Conservation (phyloP, 2,888 invertebrate species). For the Drosophila paramelanica region DNA sequence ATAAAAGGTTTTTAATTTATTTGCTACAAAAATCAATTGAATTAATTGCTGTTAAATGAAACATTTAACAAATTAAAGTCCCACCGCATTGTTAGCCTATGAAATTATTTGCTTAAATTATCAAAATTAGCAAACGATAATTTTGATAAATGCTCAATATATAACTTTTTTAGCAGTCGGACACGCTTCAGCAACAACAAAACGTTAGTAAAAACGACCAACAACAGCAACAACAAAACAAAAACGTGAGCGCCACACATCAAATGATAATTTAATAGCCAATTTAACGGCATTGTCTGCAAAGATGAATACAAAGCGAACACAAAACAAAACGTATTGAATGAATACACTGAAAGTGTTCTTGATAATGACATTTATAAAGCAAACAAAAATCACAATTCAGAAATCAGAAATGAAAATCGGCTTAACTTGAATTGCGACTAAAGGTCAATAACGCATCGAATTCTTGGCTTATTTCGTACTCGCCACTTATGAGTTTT, state of each 20-base stretch:
- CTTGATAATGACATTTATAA: conserved; percentile 65
- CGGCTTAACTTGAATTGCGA: conserved; percentile 7
- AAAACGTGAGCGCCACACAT: conserved; percentile 47
- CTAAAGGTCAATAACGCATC: conserved; percentile 55
- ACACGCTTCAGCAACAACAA: conserved; percentile 54
- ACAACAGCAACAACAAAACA: not conserved
- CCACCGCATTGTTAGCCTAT: conserved; percentile 3
- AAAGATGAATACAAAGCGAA: conserved; percentile 42
- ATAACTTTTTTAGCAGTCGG: conserved; percentile 14
- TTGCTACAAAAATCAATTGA: not conserved
- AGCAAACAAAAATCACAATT: conserved; percentile 28
- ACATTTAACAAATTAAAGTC: conserved; percentile 31
- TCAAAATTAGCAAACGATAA: conserved; percentile 12
- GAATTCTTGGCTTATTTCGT: conserved; percentile 44
- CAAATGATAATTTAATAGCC: conserved; percentile 75
- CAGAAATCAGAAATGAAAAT: conserved; percentile 6
- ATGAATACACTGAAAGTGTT: conserved; percentile 48
- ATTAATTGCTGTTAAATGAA: conserved; percentile 8
- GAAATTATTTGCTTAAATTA: conserved; percentile 2
- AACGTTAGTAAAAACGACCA: conserved; percentile 2
- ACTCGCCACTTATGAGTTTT: conserved; percentile 17
- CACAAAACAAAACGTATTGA: conserved; percentile 7
- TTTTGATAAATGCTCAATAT: conserved; percentile 26
- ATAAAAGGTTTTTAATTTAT: too few species aligned
- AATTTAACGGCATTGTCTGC: conserved; percentile 67